Conservation (phyloP, 2,797 vertebrate genomes). For the Chromobotia macracanthus region DNA sequence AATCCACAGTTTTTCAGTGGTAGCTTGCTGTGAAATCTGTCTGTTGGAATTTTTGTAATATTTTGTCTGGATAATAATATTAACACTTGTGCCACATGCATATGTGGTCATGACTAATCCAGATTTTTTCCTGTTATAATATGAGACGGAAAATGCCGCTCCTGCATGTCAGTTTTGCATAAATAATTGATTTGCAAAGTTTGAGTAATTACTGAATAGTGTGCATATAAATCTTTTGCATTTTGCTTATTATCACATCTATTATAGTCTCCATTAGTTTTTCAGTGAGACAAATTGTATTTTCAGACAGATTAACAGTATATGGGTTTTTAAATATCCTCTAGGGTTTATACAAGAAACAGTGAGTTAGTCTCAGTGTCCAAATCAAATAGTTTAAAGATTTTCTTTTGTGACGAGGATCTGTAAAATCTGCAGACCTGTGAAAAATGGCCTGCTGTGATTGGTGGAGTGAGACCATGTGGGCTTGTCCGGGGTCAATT, state of each 20-base stretch:
- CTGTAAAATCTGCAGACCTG: slow-evolving; percentile 50
- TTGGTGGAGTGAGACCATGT: slow-evolving; percentile 59
- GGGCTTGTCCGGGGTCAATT: slow-evolving; percentile 62
- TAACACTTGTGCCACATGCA: slow-evolving; percentile 74
- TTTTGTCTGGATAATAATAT: slow-evolving; percentile 73
- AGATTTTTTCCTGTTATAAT: slow-evolving; percentile 66
- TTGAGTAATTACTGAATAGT: slow-evolving; percentile 35
- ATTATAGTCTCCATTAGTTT: slow-evolving; percentile 1
- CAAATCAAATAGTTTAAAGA: slow-evolving; percentile 31
- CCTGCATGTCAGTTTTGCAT: slow-evolving; percentile 46
- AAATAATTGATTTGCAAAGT: slow-evolving; percentile 44
- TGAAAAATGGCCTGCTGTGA: slow-evolving; percentile 47
- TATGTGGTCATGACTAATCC: slow-evolving; percentile 77
- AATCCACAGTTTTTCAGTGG: slow-evolving; percentile 55
- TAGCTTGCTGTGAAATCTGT: slow-evolving; percentile 65
- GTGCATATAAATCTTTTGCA: slow-evolving; percentile 14
- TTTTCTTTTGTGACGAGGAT: slow-evolving; percentile 45
- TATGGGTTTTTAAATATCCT: slow-evolving; percentile 4
- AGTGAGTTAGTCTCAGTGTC: slow-evolving; percentile 19
- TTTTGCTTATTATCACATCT: slow-evolving; percentile 6
- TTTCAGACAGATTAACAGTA: slow-evolving; percentile 11
- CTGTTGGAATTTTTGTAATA: slow-evolving; percentile 70
- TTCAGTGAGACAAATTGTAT: slow-evolving; percentile 9
- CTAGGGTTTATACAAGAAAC: slow-evolving; percentile 7
- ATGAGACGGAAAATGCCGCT: slow-evolving; percentile 58